phyloP scores from a whole-genome alignment of 2,797 vertebrate species.

The Anabas testudineus region DNA sequence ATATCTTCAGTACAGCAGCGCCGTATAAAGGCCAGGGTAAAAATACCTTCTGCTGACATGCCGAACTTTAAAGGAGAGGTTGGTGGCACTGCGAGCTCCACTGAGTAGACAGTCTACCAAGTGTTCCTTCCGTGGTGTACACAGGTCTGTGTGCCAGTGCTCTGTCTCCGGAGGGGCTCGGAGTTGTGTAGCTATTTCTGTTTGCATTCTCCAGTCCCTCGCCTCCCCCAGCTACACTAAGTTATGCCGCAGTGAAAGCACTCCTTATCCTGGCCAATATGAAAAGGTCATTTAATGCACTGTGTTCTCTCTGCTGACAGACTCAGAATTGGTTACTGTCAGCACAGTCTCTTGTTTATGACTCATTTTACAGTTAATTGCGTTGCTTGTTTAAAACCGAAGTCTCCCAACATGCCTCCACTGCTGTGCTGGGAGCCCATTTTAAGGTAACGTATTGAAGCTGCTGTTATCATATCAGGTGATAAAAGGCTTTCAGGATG shows the following conservation, averaged over 20 bases:
- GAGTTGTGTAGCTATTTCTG: slow-evolving; percentile 4
- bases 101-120: slow-evolving; percentile 2
- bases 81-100: slow-evolving; percentile 33
- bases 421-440: background rate
- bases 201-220: slow-evolving; percentile 15
- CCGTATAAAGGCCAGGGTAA: slow-evolving; percentile 41
- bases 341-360: slow-evolving; percentile 17
- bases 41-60: slow-evolving; percentile 67
- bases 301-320: slow-evolving; percentile 23
- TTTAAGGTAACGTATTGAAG: background rate
- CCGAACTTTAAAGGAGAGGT: slow-evolving; percentile 40
- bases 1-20: slow-evolving; percentile 15
- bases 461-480: slow-evolving; percentile 10
- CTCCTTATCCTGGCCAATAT: slow-evolving; percentile 28
- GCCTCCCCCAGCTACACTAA: background rate
- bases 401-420: background rate
- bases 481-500: slow-evolving; percentile 16
- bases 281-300: slow-evolving; percentile 50
- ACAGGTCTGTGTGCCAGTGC: background rate
- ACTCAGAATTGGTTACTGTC: slow-evolving; percentile 28
- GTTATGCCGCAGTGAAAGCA: slow-evolving; percentile 24
- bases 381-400: slow-evolving; percentile 6
- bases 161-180: background rate
- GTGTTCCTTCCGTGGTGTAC: slow-evolving; percentile 30
- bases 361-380: slow-evolving; percentile 14